A percentile compares a stretch with the other conserved stretches of the same genome.
Conservation (phyloP, 2,888 invertebrate genomes). For the Lamellibrachia satsuma region DNA sequence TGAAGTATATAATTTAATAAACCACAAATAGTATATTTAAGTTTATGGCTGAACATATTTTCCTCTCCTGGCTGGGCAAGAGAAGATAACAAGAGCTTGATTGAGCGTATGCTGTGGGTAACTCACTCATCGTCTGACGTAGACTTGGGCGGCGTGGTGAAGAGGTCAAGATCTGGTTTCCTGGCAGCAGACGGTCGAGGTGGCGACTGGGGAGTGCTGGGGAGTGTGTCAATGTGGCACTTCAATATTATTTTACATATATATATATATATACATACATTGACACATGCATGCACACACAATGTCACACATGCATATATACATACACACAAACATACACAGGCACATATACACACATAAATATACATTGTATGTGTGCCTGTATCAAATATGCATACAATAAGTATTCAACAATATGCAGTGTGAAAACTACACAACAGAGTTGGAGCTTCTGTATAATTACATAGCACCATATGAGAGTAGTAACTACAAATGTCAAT, state of each 20-base stretch:
- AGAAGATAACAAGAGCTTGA: not conserved
- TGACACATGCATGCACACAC: not conserved
- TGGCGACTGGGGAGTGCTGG: not conserved
- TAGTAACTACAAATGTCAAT: no score
- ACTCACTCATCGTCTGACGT: slow-evolving; percentile 3
- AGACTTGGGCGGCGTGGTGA: not conserved
- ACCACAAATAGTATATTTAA: not conserved
- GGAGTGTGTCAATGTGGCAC: not conserved
- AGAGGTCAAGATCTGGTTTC: not conserved
- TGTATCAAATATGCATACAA: no score
- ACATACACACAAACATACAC: not conserved
- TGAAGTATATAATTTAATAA: no score
- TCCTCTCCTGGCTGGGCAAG: not conserved
- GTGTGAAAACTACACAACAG: no score
- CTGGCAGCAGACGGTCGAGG: not conserved
- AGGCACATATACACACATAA: not conserved
- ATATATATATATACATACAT: not conserved
- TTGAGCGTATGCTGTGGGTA: not conserved
- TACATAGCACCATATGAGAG: no score
- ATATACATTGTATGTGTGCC: not conserved
- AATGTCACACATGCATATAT: not conserved
- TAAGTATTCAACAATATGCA: no score
- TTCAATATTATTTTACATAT: not conserved
- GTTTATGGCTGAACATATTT: not conserved
- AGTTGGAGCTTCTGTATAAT: no score